Percentiles rank a stretch among this genome's conserved stretches.
phyloP scores from a whole-genome alignment of 2,888 invertebrate genomes.

The Thelaira solivaga region DNA sequence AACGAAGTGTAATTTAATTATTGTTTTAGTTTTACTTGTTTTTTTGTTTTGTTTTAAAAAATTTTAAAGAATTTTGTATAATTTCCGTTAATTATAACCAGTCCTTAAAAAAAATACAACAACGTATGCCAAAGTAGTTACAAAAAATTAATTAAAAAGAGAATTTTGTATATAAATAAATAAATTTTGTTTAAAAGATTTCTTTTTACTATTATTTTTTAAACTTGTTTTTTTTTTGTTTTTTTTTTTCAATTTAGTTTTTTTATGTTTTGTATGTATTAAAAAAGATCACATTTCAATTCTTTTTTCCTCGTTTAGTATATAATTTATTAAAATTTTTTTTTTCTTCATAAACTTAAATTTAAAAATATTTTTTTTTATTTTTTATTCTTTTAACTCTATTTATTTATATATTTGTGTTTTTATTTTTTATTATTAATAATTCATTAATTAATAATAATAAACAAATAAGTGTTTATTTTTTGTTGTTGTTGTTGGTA shows the following conservation, averaged over 20 bases:
- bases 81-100: slow-evolving; percentile 77
- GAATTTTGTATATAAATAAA: background rate
- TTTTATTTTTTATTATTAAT: no score
- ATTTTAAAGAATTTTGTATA: slow-evolving; percentile 21
- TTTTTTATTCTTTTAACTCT: slow-evolving; percentile 36
- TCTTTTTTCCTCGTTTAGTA: slow-evolving; percentile 63
- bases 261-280: slow-evolving; percentile 67
- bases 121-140: slow-evolving; percentile 52
- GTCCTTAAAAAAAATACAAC: slow-evolving; percentile 75
- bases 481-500: slow-evolving; percentile 65
- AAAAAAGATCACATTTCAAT: slow-evolving; percentile 76
- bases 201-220: background rate
- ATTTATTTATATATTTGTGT: slow-evolving; percentile 60
- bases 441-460: no score
- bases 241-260: slow-evolving; percentile 59
- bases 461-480: slow-evolving; percentile 69
- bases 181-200: background rate
- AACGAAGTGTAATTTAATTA: background rate
- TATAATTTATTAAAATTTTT: slow-evolving; percentile 42
- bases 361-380: slow-evolving; percentile 41
- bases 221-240: slow-evolving; percentile 58
- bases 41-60: background rate
- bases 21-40: background rate
- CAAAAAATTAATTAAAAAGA: background rate
- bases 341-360: slow-evolving; percentile 38